phyloP scores from a whole-genome alignment of 2,888 invertebrate genomes.

The Eurytoma californica region DNA sequence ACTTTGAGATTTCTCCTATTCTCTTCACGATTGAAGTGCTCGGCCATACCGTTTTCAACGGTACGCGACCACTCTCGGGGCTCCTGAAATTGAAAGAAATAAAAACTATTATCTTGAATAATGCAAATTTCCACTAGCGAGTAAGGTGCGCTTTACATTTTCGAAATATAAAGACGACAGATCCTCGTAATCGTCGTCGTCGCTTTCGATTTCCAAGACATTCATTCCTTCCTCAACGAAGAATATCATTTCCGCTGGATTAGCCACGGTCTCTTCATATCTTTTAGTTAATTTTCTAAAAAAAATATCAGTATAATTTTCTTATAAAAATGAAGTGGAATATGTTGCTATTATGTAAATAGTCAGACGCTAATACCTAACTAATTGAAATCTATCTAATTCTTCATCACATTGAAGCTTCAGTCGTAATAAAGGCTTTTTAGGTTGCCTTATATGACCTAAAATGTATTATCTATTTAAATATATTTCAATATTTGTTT shows the following conservation, averaged over 20 bases:
- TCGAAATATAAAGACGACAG: constrained; percentile 19
- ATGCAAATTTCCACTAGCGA: not conserved
- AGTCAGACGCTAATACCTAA: constrained; percentile 66
- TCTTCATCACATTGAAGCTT: constrained; percentile 87
- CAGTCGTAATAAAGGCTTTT: constrained; percentile 85
- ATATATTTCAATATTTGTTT: no score
- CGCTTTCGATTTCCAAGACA: not conserved
- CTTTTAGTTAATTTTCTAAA: constrained; percentile 83
- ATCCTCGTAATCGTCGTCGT: constrained; percentile 36
- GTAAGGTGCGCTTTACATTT: constrained; percentile 2
- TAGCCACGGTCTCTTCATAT: constrained; percentile 87
- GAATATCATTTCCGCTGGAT: constrained; percentile 81
- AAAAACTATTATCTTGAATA: no score
- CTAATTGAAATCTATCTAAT: constrained; percentile 84
- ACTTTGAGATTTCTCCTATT: constrained; percentile 23
- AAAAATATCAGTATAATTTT: constrained; percentile 10
- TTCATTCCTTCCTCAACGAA: not conserved
- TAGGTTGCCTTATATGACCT: constrained; percentile 84
- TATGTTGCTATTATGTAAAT: not conserved
- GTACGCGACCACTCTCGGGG: constrained; percentile 9
- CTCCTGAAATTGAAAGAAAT: constrained; percentile 13
- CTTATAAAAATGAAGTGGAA: not conserved
- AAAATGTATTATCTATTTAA: constrained; percentile 35
- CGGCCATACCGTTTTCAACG: constrained; percentile 15
- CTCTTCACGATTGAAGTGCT: constrained; percentile 7